Base-by-base conservation (phyloP, 2,113 vertebrate species). In the Chunga burmeisteri region DNA sequence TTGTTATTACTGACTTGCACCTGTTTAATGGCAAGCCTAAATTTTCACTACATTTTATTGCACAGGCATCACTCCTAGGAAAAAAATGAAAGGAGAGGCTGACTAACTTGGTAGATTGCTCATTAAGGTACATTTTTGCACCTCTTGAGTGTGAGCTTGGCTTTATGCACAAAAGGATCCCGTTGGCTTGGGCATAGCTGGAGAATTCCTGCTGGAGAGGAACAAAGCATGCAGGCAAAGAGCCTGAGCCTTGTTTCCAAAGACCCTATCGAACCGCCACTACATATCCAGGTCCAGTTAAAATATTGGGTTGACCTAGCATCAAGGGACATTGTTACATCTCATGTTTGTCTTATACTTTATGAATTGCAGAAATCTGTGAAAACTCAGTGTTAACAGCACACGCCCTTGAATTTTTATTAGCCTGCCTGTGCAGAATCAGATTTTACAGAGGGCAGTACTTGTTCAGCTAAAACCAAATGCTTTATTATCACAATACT, bases 401-500 rank as follows among this genome's bases (percentile, higher is more conserved):
- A 65, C 3, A 3, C 29, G 49, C 21, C 55, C 72, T 91, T 78
- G 81, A 86, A 46, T 65, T 92, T 92, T 66, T 75, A 75, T 83
- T 81, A 71, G 21, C 32, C 61, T 61, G 16, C 32, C 47, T 66
- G 21, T 83, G 63, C 67, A 88, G n/a, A 81, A 73, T 62, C 25
- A 50, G 83, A 32, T 78, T 90, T 86, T 95, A 80, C 34, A 58
- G 63, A 78, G 19, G 26, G 38, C 20, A 58, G 38, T 70, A 89
- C 50, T 90, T 88, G 42, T 78, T 84, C 83, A 95, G 86, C 68
- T 96, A 61, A 88, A 92, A 80, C 36, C 38, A 81, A 84, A 80
- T 0, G 0, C 27, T 68, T 67, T 70, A 66, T 38, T 83, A n/a
- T 44, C 72, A 59, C 53, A 81, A 44, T 72, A 79, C 12, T 15